Evolutionary conservation across 2,113 vertebrate genomes (phyloP).

Genomic region (Ciconia boyciana): DNA sequence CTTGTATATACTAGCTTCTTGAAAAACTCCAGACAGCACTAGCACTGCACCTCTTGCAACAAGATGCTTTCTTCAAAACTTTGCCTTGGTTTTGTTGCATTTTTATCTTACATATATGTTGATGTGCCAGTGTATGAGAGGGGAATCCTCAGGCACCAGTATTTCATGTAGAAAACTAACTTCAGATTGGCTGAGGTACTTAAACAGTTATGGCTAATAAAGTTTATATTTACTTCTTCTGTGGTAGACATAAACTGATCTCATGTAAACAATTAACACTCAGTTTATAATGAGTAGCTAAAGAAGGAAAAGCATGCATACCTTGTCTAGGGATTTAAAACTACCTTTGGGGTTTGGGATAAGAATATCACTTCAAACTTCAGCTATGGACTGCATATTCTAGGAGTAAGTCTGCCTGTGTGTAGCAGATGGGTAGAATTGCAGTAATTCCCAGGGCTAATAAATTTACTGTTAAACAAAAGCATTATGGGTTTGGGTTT

Average conservation of each 20-base stretch:
- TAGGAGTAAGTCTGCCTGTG: neutral
- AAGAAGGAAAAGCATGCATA: neutral
- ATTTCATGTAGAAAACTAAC: neutral
- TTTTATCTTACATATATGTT: neutral
- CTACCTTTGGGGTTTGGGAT: neutral
- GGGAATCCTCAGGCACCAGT: neutral
- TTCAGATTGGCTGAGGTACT: neutral
- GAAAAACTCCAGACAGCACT: too few species aligned
- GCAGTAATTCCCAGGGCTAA: neutral
- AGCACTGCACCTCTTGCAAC: neutral
- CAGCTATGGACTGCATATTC: neutral
- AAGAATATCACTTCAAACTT: neutral
- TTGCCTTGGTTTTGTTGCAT: neutral
- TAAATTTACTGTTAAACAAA: conserved; percentile 3
- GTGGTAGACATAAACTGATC: neutral
- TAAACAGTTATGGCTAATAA: neutral
- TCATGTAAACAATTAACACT: neutral
- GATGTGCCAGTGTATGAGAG: neutral
- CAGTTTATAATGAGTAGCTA: neutral
- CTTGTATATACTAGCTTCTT: neutral
- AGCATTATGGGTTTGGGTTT: neutral
- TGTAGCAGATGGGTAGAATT: neutral
- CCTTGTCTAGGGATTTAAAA: neutral
- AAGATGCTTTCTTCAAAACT: neutral
- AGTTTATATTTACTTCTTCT: neutral